Percentiles rank a stretch among this genome's conserved stretches.
Conservation (phyloP, 2,888 invertebrate species). For the Empis stercorea region DNA sequence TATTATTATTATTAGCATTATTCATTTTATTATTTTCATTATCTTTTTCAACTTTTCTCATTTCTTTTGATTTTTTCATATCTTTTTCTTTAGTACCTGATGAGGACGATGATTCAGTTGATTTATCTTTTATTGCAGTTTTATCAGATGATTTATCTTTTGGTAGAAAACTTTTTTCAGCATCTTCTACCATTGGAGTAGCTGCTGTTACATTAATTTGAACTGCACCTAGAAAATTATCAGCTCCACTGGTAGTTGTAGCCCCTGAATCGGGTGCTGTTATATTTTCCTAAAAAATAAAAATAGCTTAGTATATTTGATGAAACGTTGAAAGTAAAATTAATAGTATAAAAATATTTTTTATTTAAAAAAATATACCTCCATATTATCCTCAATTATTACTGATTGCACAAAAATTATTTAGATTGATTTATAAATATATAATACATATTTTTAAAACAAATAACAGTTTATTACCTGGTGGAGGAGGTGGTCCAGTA, state of each 20-base stretch:
- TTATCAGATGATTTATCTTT: slow-evolving; percentile 7
- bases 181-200: slow-evolving; percentile 81
- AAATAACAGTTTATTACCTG: slow-evolving; percentile 29
- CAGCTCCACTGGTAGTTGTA: neutral
- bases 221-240: slow-evolving; percentile 58
- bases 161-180: slow-evolving; percentile 8
- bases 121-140: slow-evolving; percentile 12
- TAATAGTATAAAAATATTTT: neutral
- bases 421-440: neutral
- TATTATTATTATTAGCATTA: neutral
- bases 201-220: slow-evolving; percentile 89
- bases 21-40: slow-evolving; percentile 1
- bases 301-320: too few species aligned
- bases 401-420: slow-evolving; percentile 5
- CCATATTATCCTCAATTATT: slow-evolving; percentile 5
- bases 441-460: too few species aligned
- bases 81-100: slow-evolving; percentile 12
- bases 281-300: neutral
- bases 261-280: neutral
- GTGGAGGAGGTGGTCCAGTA: slow-evolving; percentile 16
- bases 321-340: neutral
- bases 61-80: slow-evolving; percentile 20
- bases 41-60: slow-evolving; percentile 14
- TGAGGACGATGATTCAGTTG: slow-evolving; percentile 11
- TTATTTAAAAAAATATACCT: neutral